Evolutionary conservation across 2,797 vertebrate species (phyloP).

Genomic region (Morus bassanus): DNA sequence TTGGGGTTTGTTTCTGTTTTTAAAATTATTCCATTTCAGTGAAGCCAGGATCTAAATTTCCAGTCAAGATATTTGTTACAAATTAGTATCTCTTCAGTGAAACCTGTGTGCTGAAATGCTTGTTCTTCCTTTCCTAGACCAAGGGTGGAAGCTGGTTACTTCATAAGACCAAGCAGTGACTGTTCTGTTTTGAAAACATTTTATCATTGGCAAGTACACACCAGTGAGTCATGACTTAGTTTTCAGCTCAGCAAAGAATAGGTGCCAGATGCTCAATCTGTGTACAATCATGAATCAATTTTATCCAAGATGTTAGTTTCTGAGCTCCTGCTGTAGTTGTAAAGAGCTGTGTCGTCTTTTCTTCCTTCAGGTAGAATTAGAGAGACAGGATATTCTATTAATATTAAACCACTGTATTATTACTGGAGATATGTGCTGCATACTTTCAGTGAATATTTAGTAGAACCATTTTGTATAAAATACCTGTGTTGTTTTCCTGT

Average conservation of each 20-base stretch:
- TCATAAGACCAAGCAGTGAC: not conserved
- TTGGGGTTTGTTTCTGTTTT: not conserved
- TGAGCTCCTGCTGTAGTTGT: not conserved
- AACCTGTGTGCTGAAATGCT: not conserved
- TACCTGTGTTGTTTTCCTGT: not conserved
- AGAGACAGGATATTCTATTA: not conserved
- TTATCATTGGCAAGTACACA: not conserved
- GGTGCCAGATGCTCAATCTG: not conserved
- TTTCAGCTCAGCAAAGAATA: not conserved
- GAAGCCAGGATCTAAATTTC: not conserved
- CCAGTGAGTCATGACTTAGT: not conserved
- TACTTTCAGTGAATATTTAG: not conserved
- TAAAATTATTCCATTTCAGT: not conserved
- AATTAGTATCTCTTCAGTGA: not conserved
- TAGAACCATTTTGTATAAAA: not conserved
- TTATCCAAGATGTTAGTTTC: not conserved
- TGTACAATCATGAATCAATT: not conserved
- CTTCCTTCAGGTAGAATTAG: not conserved
- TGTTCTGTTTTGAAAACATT: not conserved
- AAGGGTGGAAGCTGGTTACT: not conserved
- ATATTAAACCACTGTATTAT: not conserved
- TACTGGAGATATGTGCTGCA: rapidly evolving
- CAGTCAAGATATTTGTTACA: not conserved
- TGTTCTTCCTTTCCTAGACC: not conserved
- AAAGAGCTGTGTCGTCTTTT: not conserved